phyloP scores from a whole-genome alignment of 2,113 vertebrate species.

The Sitta europaea region DNA sequence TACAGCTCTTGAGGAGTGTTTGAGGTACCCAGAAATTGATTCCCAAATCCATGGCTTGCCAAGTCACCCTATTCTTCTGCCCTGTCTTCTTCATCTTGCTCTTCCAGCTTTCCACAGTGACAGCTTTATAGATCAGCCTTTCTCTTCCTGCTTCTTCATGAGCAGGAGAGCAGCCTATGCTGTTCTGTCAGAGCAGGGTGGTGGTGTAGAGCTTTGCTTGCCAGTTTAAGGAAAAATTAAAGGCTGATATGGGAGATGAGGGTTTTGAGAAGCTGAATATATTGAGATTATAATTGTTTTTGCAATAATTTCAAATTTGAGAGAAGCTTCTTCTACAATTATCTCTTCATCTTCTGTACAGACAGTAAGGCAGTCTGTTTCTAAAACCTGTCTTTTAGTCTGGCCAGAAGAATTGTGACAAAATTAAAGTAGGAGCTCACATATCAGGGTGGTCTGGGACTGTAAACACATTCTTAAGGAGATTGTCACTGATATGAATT shows the following conservation, averaged over 20 bases:
- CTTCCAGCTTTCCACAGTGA: neutral
- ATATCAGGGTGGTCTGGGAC: neutral
- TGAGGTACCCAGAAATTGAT: neutral
- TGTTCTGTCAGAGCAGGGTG: rapidly evolving
- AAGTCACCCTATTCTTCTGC: neutral
- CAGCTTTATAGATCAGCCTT: neutral
- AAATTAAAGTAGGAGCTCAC: neutral
- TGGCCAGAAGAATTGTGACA: neutral
- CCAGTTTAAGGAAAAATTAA: neutral
- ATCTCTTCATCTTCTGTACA: neutral
- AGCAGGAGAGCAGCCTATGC: neutral
- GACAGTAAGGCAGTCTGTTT: neutral
- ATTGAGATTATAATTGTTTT: neutral
- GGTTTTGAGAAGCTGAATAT: neutral
- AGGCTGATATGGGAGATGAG: neutral
- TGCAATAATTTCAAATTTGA: neutral
- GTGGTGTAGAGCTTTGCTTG: neutral
- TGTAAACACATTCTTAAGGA: neutral
- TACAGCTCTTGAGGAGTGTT: neutral
- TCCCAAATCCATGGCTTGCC: neutral
- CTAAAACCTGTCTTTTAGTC: neutral
- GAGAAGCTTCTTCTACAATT: neutral
- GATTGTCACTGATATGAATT: neutral
- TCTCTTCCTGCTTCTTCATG: neutral
- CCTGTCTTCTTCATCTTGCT: neutral